Evolutionary conservation across 1,140 invertebrate genomes (phyloP).

Genomic region (Apis cerana): DNA sequence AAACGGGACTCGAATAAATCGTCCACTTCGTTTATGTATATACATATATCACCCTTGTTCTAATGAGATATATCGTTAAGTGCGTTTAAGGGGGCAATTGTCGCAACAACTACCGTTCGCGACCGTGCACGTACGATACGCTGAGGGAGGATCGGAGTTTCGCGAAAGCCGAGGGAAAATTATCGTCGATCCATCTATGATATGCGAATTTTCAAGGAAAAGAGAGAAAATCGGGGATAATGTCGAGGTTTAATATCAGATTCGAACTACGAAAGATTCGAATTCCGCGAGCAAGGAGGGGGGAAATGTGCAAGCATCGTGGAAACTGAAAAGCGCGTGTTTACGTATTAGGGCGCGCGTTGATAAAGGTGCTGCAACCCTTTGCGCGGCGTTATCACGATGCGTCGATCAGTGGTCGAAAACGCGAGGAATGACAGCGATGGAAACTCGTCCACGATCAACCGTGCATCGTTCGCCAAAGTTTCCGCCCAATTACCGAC

Average conservation of each 20-base stretch:
- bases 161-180: too few relatives aligned
- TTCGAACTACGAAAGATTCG: not conserved
- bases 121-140: slow-evolving; percentile 21
- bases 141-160: too few relatives aligned
- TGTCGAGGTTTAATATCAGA: too few relatives aligned
- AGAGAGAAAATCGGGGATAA: not conserved
- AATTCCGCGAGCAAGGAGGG: not conserved
- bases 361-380: not conserved
- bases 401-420: slow-evolving; percentile 8
- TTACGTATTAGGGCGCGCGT: slow-evolving; percentile 8
- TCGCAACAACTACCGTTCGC: slow-evolving; percentile 23
- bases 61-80: slow-evolving; percentile 45
- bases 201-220: not conserved
- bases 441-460: not conserved
- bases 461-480: not conserved
- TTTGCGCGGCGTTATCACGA: not conserved
- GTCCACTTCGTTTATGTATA: slow-evolving; percentile 41
- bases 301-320: not conserved
- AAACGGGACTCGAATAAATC: slow-evolving; percentile 6
- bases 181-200: too few relatives aligned
- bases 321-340: slow-evolving; percentile 15
- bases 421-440: slow-evolving; percentile 1
- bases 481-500: slow-evolving; percentile 10
- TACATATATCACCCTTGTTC: slow-evolving; percentile 1
- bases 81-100: slow-evolving; percentile 5